phyloP scores from a whole-genome alignment of 2,888 invertebrate genomes.

The Ormyrus thymus region DNA sequence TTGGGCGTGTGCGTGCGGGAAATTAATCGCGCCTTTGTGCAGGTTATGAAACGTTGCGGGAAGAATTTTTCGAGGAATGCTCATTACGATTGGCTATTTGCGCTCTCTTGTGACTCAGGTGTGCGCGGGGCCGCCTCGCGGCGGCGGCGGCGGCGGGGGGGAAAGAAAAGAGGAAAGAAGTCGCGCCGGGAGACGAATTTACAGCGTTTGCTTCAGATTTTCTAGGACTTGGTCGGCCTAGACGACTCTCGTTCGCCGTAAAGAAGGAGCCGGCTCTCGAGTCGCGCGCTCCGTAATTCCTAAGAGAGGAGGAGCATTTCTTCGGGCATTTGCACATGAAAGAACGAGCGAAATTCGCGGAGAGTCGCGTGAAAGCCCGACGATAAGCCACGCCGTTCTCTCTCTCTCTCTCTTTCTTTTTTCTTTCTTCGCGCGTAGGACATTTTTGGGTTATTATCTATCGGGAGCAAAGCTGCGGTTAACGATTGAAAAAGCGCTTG shows the following conservation, averaged over 20 bases:
- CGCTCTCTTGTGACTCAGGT: slow-evolving; percentile 36
- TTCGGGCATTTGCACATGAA: slow-evolving; percentile 63
- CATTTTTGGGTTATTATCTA: too few relatives aligned
- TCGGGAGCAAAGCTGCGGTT: too few relatives aligned
- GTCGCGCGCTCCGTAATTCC: slow-evolving; percentile 24
- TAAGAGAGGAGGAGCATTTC: not conserved
- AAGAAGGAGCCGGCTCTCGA: too few relatives aligned
- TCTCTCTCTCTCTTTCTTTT: too few relatives aligned
- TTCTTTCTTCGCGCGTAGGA: too few relatives aligned
- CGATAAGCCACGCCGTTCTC: too few relatives aligned
- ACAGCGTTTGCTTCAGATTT: not conserved
- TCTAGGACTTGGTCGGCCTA: too few relatives aligned
- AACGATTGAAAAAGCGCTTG: too few relatives aligned
- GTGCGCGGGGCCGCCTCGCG: too few relatives aligned
- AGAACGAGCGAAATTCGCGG: slow-evolving; percentile 47
- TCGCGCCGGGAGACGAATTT: not conserved
- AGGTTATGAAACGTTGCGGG: slow-evolving; percentile 34
- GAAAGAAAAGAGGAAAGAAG: not conserved
- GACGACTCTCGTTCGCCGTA: too few relatives aligned
- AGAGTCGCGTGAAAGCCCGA: not conserved
- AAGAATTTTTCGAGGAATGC: slow-evolving; percentile 39
- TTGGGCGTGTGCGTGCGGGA: slow-evolving; percentile 15
- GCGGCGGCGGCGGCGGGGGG: too few relatives aligned
- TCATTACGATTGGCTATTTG: slow-evolving; percentile 37
- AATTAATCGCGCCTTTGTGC: slow-evolving; percentile 29